Base-by-base conservation (phyloP, 2,113 vertebrate genomes). In the Anser brachyrhynchus region DNA sequence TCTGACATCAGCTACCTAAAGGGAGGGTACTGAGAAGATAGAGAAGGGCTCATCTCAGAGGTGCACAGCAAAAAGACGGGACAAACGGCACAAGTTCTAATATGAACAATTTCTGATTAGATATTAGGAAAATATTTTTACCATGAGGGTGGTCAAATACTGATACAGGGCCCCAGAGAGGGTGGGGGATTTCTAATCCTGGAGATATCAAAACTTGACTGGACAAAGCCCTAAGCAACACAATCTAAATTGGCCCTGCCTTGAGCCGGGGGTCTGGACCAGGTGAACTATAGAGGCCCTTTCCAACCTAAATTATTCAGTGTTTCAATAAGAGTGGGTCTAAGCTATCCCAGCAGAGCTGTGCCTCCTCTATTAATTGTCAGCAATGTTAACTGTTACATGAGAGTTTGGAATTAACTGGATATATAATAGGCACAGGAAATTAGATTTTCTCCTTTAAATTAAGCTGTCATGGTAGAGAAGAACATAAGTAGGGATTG, bases 401-500 rank as follows among this genome's bases (percentile, higher is more conserved):
- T 87, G 66, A 92, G 92, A 91, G 72, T 78, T 69, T 84, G 70
- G 87, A 93, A 92, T 95, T 93, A 96, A 84, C 66, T 87, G 92
- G 77, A 78, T 89, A 92, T 87, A 87, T 72, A 92, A 95, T 93
- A 25, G 0, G 84, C 93, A 87, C 77, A 95, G 94, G 95, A 97
- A 97, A 97, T 97, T 93, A 85, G 93, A 95, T 96, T 93, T 95
- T 95, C 91, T 92, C 77, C 93, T 91, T 91, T 92, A 96, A 96
- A 97, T 95, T 92, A 89, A 92, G 89, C 58, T 84, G 84, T 95
- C 93, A 92, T 84, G 91, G 93, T 91, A 84, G 62, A 66, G 89
- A 89, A 35, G 43, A 91, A 87, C 57, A 57, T 82, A 89, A 84
- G 54, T 19, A 54, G 46, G 57, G 61, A 35, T 17, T 84, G 76